Evolutionary conservation across 2,888 invertebrate species (phyloP).

Genomic region (Phyllotreta striolata): DNA sequence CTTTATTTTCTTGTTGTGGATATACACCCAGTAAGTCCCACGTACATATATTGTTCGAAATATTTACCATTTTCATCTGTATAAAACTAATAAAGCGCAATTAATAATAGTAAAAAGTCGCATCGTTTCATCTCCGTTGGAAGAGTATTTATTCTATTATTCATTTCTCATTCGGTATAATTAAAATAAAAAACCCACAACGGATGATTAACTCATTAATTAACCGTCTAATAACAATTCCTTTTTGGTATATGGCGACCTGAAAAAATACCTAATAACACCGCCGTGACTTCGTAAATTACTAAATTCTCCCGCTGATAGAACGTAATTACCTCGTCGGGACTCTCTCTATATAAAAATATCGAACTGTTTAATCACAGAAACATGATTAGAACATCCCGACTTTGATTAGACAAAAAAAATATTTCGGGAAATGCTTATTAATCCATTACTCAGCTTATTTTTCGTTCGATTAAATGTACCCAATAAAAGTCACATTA

Average conservation of each 20-base stretch:
- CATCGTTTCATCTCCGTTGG: no score
- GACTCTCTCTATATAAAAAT: constrained; percentile 26
- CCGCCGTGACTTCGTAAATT: constrained; percentile 38
- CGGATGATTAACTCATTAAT: background rate
- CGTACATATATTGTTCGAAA: no score
- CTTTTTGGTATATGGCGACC: constrained; percentile 15
- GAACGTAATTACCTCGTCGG: constrained; percentile 25
- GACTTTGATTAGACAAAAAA: constrained; percentile 5
- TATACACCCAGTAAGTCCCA: no score
- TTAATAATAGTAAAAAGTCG: no score
- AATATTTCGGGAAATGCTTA: background rate
- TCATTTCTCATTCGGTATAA: background rate
- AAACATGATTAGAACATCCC: constrained; percentile 16
- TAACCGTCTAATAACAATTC: constrained; percentile 23
- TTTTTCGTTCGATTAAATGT: no score
- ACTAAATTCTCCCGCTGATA: constrained; percentile 34
- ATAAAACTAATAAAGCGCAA: no score
- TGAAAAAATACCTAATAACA: constrained; percentile 23
- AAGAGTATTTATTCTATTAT: no score
- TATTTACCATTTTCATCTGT: no score
- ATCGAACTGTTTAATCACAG: constrained; percentile 9
- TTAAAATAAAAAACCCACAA: constrained; percentile 4
- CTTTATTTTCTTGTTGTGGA: background rate
- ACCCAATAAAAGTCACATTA: no score
- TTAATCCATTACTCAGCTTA: no score